Conservation (phyloP, 2,113 vertebrate genomes). For the Lycaon pictus region DNA sequence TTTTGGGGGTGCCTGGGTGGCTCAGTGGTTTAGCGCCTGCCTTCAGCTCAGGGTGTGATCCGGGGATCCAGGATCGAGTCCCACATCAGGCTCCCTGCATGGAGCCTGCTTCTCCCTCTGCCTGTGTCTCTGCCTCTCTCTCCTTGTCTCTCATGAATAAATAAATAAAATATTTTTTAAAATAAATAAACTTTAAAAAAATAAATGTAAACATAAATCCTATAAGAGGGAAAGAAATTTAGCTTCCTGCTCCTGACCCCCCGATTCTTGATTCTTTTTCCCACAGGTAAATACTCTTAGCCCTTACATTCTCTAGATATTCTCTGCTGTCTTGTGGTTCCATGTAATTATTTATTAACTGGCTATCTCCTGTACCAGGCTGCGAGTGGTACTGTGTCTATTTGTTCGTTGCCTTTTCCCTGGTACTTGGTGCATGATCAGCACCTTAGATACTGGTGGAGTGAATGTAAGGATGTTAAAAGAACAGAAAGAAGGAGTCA, state of each 20-base stretch:
- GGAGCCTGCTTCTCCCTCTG: no score
- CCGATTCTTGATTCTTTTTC: neutral
- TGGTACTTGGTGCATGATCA: neutral
- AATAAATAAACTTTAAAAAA: no score
- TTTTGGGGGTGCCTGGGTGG: no score
- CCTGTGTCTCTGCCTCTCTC: no score
- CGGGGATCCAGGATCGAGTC: no score
- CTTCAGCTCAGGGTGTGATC: no score
- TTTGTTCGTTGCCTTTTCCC: constrained; percentile 13
- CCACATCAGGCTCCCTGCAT: no score
- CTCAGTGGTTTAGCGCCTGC: no score
- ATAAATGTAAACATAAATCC: constrained; percentile 11
- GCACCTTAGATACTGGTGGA: neutral
- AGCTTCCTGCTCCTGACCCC: neutral
- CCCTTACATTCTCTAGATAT: neutral
- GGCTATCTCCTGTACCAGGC: neutral
- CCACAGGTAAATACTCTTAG: neutral
- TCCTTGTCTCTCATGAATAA: no score
- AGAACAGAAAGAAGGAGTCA: neutral
- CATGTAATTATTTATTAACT: neutral
- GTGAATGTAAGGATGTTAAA: neutral
- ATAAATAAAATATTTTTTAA: no score
- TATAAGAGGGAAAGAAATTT: neutral
- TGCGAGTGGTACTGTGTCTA: neutral
- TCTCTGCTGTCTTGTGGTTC: neutral